A percentile compares a stretch with the other conserved stretches of the same genome.
phyloP scores from a whole-genome alignment of 1,140 invertebrate genomes.

The Campoletis sonorensis region DNA sequence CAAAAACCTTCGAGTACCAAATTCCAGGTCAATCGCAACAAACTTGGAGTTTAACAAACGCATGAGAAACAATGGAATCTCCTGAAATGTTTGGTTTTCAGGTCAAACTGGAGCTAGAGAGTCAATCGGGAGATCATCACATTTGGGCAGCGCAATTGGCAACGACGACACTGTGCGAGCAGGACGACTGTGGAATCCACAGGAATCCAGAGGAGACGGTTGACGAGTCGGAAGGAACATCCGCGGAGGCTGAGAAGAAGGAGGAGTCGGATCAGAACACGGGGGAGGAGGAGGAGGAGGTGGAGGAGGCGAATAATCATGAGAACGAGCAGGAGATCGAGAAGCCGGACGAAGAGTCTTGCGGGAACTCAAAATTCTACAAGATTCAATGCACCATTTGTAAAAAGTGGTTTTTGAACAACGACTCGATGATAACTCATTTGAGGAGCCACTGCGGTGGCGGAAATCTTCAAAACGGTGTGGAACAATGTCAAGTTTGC shows the following conservation, averaged over 20 bases:
- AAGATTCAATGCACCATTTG: slow-evolving; percentile 74
- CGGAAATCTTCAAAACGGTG: slow-evolving; percentile 54
- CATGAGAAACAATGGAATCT: too few species aligned
- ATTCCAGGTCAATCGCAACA: too few species aligned
- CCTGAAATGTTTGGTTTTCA: slow-evolving; percentile 54
- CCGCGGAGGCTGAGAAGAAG: not conserved
- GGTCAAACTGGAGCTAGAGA: slow-evolving; percentile 73
- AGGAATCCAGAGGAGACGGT: not conserved
- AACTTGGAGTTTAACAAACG: too few species aligned
- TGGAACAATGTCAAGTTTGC: slow-evolving; percentile 71
- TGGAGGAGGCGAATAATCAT: not conserved
- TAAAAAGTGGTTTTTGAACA: slow-evolving; percentile 75
- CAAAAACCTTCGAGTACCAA: too few species aligned
- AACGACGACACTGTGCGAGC: slow-evolving; percentile 47
- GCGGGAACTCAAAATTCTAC: slow-evolving; percentile 65
- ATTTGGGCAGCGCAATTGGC: slow-evolving; percentile 70
- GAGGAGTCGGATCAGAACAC: slow-evolving; percentile 10
- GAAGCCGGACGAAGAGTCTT: slow-evolving; percentile 49
- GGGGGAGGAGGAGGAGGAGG: slow-evolving; percentile 11
- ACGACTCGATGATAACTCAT: slow-evolving; percentile 74
- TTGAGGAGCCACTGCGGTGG: slow-evolving; percentile 69
- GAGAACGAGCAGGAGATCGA: slow-evolving; percentile 33
- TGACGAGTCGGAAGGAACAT: not conserved
- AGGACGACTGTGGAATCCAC: slow-evolving; percentile 1
- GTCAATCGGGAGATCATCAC: slow-evolving; percentile 66